Base-by-base conservation (phyloP, 1,140 invertebrate species). In the Orussus abietinus region DNA sequence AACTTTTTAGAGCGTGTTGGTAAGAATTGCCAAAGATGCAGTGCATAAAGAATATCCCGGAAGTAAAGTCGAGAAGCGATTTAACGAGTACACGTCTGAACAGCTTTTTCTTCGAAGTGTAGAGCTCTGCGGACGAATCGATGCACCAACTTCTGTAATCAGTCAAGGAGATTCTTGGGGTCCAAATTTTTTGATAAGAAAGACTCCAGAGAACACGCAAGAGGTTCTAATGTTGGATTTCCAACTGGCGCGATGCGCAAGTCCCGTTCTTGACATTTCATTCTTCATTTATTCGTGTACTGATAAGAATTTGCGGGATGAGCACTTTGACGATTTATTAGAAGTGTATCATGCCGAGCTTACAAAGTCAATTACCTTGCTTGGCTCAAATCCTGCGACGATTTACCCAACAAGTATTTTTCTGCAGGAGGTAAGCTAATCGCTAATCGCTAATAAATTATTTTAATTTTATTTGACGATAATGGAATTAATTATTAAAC, bases 91-190 rank as follows among this genome's bases (percentile, higher is more conserved):
- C n/a, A 39, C 61, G 45, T 18, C 35, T 45, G 55, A 53, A 1
- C 32, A 57, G 11, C 49, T 69, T 0, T 72, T 50, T 14, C 32
- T 57, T 26, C 68, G 55, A 34, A 63, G 47, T 34, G 10, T 26
- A 1, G 28, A 64, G 25, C 43, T 72, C 3, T 69, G 65, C 34
- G 15, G 22, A 10, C 38, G 13, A 10, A 22, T 3, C 35, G 25
- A 67, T 13, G 36, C 42, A 4, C 45, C 54, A 25, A 66, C 73
- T 21, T 78, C 75, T 19, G 79, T 82, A 0, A 75, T 86, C 14
- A 77, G 75, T 5, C 83, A 86, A 41, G 85, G 85, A 1, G 85
- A 88, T 60, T 79, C 77, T 19, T 88, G 84, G 84, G 77, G 78
- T 0, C 83, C 82, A 22, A 87, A 88, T 58, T 86, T 87, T 53